Conservation (phyloP, 1,140 invertebrate genomes). For the Melipona quadrifasciata region DNA sequence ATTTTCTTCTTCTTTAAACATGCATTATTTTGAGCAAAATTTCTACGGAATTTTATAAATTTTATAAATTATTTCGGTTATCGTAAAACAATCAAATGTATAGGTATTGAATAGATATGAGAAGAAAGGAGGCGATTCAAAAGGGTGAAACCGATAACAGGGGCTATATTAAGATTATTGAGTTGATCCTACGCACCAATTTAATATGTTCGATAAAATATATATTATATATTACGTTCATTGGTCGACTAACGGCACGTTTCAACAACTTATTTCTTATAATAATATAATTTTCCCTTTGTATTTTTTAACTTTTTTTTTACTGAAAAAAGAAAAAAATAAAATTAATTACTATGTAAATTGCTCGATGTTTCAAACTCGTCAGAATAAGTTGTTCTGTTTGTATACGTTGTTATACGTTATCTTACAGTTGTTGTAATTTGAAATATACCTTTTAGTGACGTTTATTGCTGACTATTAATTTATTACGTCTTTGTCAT, state of each 20-base stretch:
- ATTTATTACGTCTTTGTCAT: background rate
- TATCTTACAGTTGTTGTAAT: background rate
- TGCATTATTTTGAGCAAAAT: too few relatives aligned
- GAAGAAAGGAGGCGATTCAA: background rate
- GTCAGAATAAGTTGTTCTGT: background rate
- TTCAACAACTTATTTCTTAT: conserved; percentile 29
- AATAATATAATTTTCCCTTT: conserved; percentile 1
- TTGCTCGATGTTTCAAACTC: background rate
- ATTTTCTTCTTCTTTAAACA: too few relatives aligned
- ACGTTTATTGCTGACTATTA: background rate
- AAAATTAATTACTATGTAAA: background rate
- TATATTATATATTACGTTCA: conserved; percentile 32
- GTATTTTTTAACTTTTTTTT: background rate
- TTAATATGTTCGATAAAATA: background rate
- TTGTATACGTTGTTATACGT: background rate
- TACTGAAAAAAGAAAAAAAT: background rate
- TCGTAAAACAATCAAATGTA: background rate
- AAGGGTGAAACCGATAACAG: background rate
- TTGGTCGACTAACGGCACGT: conserved; percentile 21
- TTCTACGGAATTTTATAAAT: too few relatives aligned
- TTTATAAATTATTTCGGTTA: background rate
- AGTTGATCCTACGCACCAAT: conserved; percentile 8
- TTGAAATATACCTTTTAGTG: background rate
- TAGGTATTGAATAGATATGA: background rate
- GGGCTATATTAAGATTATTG: background rate